Conservation (phyloP, 2,113 vertebrate genomes). For the Picathartes gymnocephalus region DNA sequence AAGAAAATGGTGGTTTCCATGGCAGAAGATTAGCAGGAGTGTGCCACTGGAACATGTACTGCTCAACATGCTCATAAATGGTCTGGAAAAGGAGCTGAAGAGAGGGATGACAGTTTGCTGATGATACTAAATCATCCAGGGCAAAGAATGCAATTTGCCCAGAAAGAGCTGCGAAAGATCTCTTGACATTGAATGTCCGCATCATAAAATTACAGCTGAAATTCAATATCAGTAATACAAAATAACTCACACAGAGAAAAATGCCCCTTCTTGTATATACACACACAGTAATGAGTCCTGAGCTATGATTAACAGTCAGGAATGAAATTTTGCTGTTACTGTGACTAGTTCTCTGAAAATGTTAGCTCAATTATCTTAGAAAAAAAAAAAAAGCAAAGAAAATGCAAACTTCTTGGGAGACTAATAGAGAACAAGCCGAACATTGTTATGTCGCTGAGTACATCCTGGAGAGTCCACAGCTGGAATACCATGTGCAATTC, state of each 20-base stretch:
- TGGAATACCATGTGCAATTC: background rate
- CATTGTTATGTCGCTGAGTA: background rate
- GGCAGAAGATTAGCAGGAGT: background rate
- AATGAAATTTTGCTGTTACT: background rate
- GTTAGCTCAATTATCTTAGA: background rate
- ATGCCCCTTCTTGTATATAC: background rate
- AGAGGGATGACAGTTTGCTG: constrained; percentile 45
- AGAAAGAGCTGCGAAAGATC: constrained; percentile 30
- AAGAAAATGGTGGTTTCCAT: background rate
- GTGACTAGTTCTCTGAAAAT: background rate
- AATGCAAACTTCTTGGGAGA: background rate
- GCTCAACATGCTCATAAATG: constrained; percentile 55
- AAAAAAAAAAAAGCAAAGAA: background rate
- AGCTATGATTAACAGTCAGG: background rate
- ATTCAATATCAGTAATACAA: constrained; percentile 3
- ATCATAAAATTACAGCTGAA: constrained; percentile 5
- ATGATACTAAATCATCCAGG: constrained; percentile 34
- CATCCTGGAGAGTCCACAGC: background rate
- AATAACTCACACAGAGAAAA: background rate
- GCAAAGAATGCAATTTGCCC: constrained; percentile 40
- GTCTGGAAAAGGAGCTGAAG: constrained; percentile 47
- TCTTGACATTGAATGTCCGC: background rate
- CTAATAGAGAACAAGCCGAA: background rate
- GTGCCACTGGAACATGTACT: background rate
- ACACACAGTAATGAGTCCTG: background rate